Base-by-base conservation (phyloP, 2,888 invertebrate genomes). In the Leucozona laternaria region DNA sequence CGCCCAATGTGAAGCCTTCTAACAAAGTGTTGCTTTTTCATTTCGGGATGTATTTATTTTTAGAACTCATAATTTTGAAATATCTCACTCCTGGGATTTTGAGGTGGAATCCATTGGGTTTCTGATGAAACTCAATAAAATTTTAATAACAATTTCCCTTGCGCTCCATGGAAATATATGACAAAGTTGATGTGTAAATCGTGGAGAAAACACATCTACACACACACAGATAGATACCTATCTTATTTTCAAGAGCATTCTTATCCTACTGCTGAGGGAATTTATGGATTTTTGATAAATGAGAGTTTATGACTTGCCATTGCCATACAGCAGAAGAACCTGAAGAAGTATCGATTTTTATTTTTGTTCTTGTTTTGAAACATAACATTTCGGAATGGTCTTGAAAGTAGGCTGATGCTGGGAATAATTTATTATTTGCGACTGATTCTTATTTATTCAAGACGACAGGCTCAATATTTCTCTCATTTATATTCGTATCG, bases 281-380 rank as follows among this genome's bases (percentile, higher is more conserved):
- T 78, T 82, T 86, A 86, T 86, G 78, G 86, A 82, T 82, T 82
- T 68, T 78, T 86, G 86, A 82, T 82, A 86, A 82, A 86, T 86
- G 75, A 62, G 73, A 81, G 50, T 78, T 86, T 81, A 81, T 70
- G 70, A 64, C 48, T 73, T 55, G 58, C 62, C 40, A 60, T 60
- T 15, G 37, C 11, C 8, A 48, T 15, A 17, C 17, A 55, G 25
- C 17, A 60, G n/a, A 31, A 53, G n/a, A 37, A 53, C 50, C 34
- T 68, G 37, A 68, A 37, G 34, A n/a, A 20, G n/a, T 15, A 68
- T 68, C n/a, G 53, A 68, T 68, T 53, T 66, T 50, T 31, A 20
- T 15, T n/a, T 40, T 40, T 8, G 1, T 53, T 66, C 34, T 31
- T 31, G 8, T n/a, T 40, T 40, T 8, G 1, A 4, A 15, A 15